Conservation (phyloP, 2,113 vertebrate genomes). For the Sinocyclocheilus maitianheensis region DNA sequence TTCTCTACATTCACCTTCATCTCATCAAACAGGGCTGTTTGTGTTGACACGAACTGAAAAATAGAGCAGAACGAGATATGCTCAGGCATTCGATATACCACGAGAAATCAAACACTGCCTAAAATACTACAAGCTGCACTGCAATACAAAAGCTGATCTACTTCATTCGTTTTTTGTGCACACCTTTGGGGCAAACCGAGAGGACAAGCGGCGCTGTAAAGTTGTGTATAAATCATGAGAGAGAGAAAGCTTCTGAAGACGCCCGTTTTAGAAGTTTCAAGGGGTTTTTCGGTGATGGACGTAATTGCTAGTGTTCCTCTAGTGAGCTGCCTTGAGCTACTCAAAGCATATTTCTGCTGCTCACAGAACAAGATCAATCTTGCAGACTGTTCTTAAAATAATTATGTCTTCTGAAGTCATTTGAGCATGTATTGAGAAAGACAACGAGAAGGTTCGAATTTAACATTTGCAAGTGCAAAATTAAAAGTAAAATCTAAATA, state of each 20-base stretch:
- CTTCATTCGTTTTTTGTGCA: background rate
- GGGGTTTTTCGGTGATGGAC: conserved; percentile 20
- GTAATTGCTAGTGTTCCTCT: conserved; percentile 38
- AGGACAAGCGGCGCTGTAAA: conserved; percentile 20
- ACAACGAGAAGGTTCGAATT: background rate
- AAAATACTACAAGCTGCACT: conserved; percentile 17
- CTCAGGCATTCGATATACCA: conserved; percentile 29
- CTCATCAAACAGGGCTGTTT: conserved; percentile 27
- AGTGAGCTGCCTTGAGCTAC: conserved; percentile 35
- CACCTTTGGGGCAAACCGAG: conserved; percentile 23
- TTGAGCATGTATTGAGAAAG: conserved; percentile 14
- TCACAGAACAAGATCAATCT: conserved; percentile 49
- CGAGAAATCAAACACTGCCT: conserved; percentile 25
- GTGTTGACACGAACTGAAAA: conserved; percentile 30
- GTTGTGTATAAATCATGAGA: conserved; percentile 40
- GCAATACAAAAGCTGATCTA: background rate
- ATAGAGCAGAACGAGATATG: conserved; percentile 18
- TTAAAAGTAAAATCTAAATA: background rate
- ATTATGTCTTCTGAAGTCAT: background rate
- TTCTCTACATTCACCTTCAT: conserved; percentile 13
- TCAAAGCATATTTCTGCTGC: conserved; percentile 42
- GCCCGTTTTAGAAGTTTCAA: conserved; percentile 40
- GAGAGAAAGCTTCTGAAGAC: conserved; percentile 23
- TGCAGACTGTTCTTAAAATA: conserved; percentile 45
- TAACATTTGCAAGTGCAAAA: background rate